Evolutionary conservation across 2,888 invertebrate species (phyloP), one percentile per base, ranked within the genome.

Genomic region (Dilophus febrilis): DNA sequence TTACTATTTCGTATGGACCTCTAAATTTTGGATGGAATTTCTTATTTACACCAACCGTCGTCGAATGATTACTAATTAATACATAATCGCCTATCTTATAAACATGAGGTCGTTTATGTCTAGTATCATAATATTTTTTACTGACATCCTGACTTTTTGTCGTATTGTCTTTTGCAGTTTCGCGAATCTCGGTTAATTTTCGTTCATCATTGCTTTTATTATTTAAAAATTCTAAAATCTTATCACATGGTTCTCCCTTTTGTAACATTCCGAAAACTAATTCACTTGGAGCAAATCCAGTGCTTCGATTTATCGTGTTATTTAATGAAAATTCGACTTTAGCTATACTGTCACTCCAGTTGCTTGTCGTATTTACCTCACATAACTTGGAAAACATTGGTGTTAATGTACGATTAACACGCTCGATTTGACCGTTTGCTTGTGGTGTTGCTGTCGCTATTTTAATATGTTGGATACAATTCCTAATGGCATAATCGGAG

Each of bases 211-310:
- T 31, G 19, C 18, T 6, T 14, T 40, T 18, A 12, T 36, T 28
- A 33, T 43, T 38, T 26, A 46, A 30, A n/a, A 33, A 32, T n/a
- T 31, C 22, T 33, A 34, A 33, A 16, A 48, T 22, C 8, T 40
- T 32, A 28, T 50, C 50, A 28, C 40, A 22, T 19, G 45, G 29
- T 11, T 42, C 29, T n/a, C 49, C 49, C 32, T 41, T 43, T 37
- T 53, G 53, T 40, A 46, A 18, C 3, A 49, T 37, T 3, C 53
- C 52, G 30, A 50, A 52, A 22, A 53, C 37, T 26, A 51, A 35
- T 35, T 41, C 45, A 43, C 48, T 47, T 3, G 52, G 50, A 2
- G 50, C 47, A 37, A 52, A 46, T 2, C 46, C 45, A 16, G 50
- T 47, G 7, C 47, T 37, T 35, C 49, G 46, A 33, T 43, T 44